Percentiles rank a stretch among this genome's conserved stretches.
Conservation (phyloP, 2,888 invertebrate species). For the Papilio gigon region DNA sequence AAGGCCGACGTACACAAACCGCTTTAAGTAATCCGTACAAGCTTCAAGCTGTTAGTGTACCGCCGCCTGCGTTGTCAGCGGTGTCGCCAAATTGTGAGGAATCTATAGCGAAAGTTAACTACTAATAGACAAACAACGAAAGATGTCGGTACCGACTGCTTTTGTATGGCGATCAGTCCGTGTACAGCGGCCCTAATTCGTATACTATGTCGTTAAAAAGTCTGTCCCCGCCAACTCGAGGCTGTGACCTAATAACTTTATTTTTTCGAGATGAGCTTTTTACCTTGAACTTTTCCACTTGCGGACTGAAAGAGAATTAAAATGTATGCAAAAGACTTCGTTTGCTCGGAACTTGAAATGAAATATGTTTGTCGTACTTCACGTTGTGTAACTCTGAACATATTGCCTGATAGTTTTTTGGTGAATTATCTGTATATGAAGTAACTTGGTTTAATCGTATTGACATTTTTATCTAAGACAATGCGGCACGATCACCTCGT, state of each 20-base stretch:
- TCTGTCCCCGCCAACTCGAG: slow-evolving; percentile 8
- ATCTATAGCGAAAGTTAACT: no score
- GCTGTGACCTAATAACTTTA: slow-evolving; percentile 35
- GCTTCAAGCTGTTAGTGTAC: background rate
- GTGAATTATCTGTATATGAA: background rate
- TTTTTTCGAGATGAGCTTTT: slow-evolving; percentile 33
- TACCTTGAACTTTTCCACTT: slow-evolving; percentile 37
- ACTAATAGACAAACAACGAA: no score
- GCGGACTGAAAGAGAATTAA: slow-evolving; percentile 22
- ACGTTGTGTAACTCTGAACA: background rate
- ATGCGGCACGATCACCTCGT: no score
- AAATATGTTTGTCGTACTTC: background rate
- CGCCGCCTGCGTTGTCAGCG: no score
- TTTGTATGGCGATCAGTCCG: no score
- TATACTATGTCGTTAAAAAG: slow-evolving; percentile 19
- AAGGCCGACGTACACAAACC: background rate
- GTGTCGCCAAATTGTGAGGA: no score
- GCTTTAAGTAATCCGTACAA: background rate
- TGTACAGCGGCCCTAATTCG: slow-evolving; percentile 2
- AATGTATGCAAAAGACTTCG: slow-evolving; percentile 33
- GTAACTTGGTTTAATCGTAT: no score
- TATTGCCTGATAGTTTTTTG: background rate
- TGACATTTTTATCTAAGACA: no score
- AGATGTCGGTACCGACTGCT: no score
- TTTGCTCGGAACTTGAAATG: background rate